Evolutionary conservation across 2,797 vertebrate genomes (phyloP).

Genomic region (Pangasius larnaudii): DNA sequence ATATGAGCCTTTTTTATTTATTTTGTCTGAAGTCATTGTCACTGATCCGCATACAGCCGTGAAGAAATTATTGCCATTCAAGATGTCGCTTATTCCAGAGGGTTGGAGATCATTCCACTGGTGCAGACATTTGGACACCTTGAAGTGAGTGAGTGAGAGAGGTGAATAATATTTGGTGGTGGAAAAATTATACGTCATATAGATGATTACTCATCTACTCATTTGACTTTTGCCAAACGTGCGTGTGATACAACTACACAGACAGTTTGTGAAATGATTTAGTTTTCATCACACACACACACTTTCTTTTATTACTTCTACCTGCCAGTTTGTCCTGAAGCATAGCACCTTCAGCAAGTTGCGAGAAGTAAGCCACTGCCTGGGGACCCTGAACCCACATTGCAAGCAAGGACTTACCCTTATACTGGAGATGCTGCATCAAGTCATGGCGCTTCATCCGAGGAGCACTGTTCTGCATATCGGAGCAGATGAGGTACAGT

Average conservation of each 20-base stretch:
- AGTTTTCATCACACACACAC: not conserved
- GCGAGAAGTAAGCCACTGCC: conserved; percentile 82
- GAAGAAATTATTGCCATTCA: conserved; percentile 82
- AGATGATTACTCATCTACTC: not conserved
- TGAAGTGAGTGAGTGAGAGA: conserved; percentile 87
- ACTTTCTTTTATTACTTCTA: not conserved
- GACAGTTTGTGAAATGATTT: not conserved
- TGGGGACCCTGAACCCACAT: conserved; percentile 91
- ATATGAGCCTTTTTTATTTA: not conserved
- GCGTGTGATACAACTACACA: not conserved
- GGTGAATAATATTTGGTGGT: not conserved
- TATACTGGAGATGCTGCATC: conserved; percentile 86
- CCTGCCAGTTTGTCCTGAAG: conserved; percentile 89
- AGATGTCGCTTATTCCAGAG: conserved; percentile 73
- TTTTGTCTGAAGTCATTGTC: not conserved
- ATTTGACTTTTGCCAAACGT: not conserved
- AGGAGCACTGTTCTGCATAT: conserved; percentile 76
- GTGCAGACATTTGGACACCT: conserved; percentile 96
- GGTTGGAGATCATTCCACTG: conserved; percentile 88
- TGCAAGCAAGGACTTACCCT: conserved; percentile 77
- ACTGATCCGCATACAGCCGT: conserved; percentile 69
- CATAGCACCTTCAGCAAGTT: conserved; percentile 81
- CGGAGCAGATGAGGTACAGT: conserved; percentile 77
- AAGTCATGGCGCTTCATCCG: conserved; percentile 86
- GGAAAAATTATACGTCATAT: not conserved